phyloP scores from a whole-genome alignment of 2,888 invertebrate genomes.

The Drosophila vallismaia region DNA sequence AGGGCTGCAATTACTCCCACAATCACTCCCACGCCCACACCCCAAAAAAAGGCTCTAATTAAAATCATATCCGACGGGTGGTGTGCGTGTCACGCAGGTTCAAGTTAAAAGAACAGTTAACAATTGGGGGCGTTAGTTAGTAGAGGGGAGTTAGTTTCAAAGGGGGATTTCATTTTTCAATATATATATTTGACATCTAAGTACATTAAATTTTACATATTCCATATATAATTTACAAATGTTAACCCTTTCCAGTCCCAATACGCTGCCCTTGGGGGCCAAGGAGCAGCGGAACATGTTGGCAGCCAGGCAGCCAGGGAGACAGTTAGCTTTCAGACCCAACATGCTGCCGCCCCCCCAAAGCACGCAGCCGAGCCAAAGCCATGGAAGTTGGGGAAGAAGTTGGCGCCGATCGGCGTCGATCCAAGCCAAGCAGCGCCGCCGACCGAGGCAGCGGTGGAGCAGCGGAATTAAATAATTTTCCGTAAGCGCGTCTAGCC shows the following conservation, averaged over 20 bases:
- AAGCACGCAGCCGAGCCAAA: background rate
- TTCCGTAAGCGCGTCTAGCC: conserved; percentile 66
- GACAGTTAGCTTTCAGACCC: conserved; percentile 1
- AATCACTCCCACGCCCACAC: background rate
- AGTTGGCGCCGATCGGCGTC: conserved; percentile 19
- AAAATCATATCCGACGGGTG: background rate
- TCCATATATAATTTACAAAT: no score
- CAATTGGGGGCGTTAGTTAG: background rate
- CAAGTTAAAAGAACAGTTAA: conserved; percentile 29
- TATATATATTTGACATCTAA: no score
- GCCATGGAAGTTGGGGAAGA: conserved; percentile 23
- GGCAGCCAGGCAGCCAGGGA: background rate
- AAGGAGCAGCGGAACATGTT: conserved; percentile 28
- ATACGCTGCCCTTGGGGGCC: background rate
- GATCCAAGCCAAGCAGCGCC: conserved; percentile 10
- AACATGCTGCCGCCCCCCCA: conserved; percentile 28
- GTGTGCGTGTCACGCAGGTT: conserved; percentile 23
- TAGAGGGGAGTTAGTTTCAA: no score
- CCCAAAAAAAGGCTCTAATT: conserved; percentile 26
- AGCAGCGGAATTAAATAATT: conserved; percentile 71
- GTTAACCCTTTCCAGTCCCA: no score
- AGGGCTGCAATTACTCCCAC: conserved; percentile 21
- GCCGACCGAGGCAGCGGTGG: conserved; percentile 23
- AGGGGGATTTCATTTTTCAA: background rate
- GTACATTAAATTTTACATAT: no score